Evolutionary conservation across 1,140 invertebrate genomes (phyloP).

Genomic region (Drosophila nasuta): DNA sequence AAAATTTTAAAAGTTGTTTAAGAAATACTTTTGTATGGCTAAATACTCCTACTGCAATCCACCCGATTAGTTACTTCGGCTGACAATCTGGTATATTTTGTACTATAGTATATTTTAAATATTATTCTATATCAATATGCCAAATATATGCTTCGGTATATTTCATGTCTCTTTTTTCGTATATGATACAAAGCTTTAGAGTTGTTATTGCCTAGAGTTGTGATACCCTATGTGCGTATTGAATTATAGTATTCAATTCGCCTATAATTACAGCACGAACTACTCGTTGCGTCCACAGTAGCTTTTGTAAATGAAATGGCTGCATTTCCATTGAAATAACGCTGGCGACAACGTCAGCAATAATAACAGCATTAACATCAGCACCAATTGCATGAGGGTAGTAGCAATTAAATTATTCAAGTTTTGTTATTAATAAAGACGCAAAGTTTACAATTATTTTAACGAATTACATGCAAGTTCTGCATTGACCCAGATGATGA

Average conservation of each 20-base stretch:
- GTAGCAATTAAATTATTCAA: constrained; percentile 77
- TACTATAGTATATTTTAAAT: no score
- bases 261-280: constrained; percentile 76
- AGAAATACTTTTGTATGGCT: no score
- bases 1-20: no score
- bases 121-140: no score
- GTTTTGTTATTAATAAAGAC: constrained; percentile 79
- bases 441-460: constrained; percentile 78
- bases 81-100: no score
- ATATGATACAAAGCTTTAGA: constrained; percentile 8
- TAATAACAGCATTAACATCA: constrained; percentile 19
- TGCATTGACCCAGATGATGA: constrained; percentile 2
- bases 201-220: constrained; percentile 13
- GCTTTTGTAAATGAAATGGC: constrained; percentile 80
- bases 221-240: constrained; percentile 38
- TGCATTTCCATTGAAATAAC: constrained; percentile 45
- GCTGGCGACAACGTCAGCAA: constrained; percentile 27
- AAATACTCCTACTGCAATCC: no score
- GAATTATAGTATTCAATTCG: constrained; percentile 75
- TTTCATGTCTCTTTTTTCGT: no score
- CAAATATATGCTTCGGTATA: no score
- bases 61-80: no score
- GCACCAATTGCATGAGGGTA: constrained; percentile 20
- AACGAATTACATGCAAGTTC: constrained; percentile 71
- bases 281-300: constrained; percentile 36